phyloP scores from a whole-genome alignment of 2,888 invertebrate species.

The Athetis lepigone region DNA sequence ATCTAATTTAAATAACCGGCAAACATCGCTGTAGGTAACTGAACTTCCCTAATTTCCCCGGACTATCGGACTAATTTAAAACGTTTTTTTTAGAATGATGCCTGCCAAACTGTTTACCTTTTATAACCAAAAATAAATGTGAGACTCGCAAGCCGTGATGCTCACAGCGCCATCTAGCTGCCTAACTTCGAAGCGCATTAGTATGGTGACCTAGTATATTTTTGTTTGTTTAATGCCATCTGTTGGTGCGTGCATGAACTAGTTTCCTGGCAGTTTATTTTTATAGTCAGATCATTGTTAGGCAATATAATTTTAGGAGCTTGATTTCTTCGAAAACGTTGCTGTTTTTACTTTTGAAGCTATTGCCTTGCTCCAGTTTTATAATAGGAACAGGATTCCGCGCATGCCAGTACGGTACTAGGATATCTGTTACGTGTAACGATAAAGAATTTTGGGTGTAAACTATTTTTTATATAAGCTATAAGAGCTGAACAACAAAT shows the following conservation, averaged over 20 bases:
- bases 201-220: slow-evolving; percentile 44
- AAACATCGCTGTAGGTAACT: slow-evolving; percentile 31
- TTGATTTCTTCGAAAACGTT: slow-evolving; percentile 42
- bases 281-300: slow-evolving; percentile 35
- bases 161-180: slow-evolving; percentile 74
- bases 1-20: slow-evolving; percentile 30
- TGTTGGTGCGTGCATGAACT: slow-evolving; percentile 45
- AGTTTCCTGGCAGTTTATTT: slow-evolving; percentile 47
- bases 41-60: slow-evolving; percentile 51
- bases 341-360: slow-evolving; percentile 21
- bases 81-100: slow-evolving; percentile 68
- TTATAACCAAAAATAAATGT: slow-evolving; percentile 84
- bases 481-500: too few relatives aligned
- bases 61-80: slow-evolving; percentile 65
- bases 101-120: slow-evolving; percentile 74
- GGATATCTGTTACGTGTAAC: too few relatives aligned
- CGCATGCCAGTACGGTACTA: slow-evolving; percentile 16
- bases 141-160: slow-evolving; percentile 66
- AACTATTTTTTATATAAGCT: too few relatives aligned
- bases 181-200: slow-evolving; percentile 12
- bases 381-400: slow-evolving; percentile 5
- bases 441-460: too few relatives aligned
- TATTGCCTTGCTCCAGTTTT: slow-evolving; percentile 31
- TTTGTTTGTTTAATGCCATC: slow-evolving; percentile 64
- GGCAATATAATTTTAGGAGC: slow-evolving; percentile 44